Evolutionary conservation across 2,888 invertebrate genomes (phyloP).

Genomic region (Cosmia trapezina): DNA sequence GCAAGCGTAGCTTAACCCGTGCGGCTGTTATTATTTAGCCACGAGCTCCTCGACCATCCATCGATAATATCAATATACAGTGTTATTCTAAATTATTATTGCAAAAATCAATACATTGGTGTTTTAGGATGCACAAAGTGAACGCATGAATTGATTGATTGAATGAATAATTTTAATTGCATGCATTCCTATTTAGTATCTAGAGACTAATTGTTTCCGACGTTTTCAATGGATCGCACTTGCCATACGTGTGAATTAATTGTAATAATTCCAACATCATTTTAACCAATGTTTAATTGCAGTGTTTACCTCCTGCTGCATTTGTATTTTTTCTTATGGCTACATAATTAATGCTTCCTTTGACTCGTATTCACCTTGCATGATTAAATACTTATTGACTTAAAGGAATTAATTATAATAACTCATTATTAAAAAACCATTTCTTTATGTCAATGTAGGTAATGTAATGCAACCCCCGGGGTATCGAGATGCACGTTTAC

Average conservation of each 20-base stretch:
- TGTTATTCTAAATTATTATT: too few species aligned
- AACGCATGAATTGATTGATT: neutral
- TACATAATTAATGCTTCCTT: conserved; percentile 17
- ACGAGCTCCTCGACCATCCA: neutral
- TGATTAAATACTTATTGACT: conserved; percentile 8
- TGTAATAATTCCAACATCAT: conserved; percentile 27
- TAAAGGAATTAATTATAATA: neutral
- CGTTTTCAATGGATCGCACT: conserved; percentile 8
- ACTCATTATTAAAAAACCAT: neutral
- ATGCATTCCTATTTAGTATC: conserved; percentile 9
- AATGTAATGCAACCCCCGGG: neutral
- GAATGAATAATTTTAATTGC: conserved; percentile 17
- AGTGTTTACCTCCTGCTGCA: conserved; percentile 25
- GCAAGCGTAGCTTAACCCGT: too few species aligned
- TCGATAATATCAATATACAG: neutral
- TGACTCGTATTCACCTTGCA: conserved; percentile 21
- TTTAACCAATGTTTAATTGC: conserved; percentile 26
- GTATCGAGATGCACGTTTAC: conserved; percentile 8
- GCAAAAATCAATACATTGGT: neutral
- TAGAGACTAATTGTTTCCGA: conserved; percentile 28
- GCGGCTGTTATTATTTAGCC: too few species aligned
- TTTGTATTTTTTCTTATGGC: conserved; percentile 11
- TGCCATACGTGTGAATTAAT: conserved; percentile 27
- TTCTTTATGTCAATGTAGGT: neutral
- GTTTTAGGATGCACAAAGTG: neutral